phyloP scores from a whole-genome alignment of 2,797 vertebrate species.

The Sparus aurata region DNA sequence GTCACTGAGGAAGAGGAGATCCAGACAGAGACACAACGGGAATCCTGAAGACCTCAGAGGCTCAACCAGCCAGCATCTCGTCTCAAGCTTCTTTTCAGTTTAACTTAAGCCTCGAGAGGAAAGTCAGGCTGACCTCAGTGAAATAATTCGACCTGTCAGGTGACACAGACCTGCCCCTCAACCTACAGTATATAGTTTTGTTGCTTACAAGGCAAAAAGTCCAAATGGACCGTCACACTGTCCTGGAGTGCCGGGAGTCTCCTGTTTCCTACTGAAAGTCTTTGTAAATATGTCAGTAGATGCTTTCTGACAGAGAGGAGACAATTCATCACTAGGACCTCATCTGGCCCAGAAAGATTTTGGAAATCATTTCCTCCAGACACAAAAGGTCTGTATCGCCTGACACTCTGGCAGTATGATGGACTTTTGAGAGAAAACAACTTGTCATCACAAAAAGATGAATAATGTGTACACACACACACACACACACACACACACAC shows the following conservation, averaged over 20 bases:
- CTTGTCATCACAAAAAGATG: background rate
- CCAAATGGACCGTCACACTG: conserved; percentile 15
- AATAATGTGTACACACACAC: background rate
- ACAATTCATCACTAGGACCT: background rate
- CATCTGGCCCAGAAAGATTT: background rate
- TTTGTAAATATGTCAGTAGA: background rate
- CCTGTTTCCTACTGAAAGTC: background rate
- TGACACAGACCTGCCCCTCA: conserved; percentile 5
- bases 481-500: too few species aligned
- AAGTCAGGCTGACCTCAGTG: background rate
- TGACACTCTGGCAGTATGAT: background rate
- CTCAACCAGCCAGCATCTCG: conserved; percentile 1
- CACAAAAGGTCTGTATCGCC: background rate
- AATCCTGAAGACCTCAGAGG: background rate
- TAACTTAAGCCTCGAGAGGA: background rate
- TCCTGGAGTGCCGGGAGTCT: background rate
- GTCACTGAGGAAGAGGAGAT: conserved; percentile 1
- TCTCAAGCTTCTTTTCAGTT: conserved; percentile 1
- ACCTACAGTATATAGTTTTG: background rate
- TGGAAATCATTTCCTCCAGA: background rate
- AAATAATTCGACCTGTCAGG: conserved; percentile 7
- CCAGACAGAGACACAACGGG: background rate
- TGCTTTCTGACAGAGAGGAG: background rate
- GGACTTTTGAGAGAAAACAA: background rate
- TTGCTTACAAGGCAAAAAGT: conserved; percentile 3